Evolutionary conservation across 2,888 invertebrate species (phyloP), one percentile per base, ranked within the genome.

Genomic region (Eilema griseolum): DNA sequence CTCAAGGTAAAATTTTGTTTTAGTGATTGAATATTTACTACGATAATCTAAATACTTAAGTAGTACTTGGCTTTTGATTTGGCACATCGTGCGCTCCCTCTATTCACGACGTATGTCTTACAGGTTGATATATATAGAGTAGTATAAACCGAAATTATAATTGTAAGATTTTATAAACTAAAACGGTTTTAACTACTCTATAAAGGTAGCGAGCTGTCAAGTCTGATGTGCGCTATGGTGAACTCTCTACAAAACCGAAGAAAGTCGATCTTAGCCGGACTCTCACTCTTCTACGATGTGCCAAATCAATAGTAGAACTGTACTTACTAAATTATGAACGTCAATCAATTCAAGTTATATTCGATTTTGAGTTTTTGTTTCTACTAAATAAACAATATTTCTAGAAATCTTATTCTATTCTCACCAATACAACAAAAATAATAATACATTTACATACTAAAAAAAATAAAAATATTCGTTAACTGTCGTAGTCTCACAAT

Each of bases 401-500:
- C 74, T 66, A 71, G 65, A 33, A 28, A 68, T 76, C 65, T 61
- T 67, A 73, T 71, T 67, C 61, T 70, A 71, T 65, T 61, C 66
- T 69, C 63, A 41, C 24, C 59, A 59, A 68, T 63, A 63, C 26
- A 52, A 63, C 68, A 63, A 41, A 24, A 24, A 62, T 62, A 24
- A 16, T 62, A 8, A 56, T 20, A 46, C 14, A 46, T 20, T 20
- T 4, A 5, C 20, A 59, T 57, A 64, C 31, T 26, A 59, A 16
- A 37, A 41, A 41, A 16, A 68, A 63, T 56, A 57, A 62, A 68
- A 68, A 57, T 68, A 62, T n/a, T n/a, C 56, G 10, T 59, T 14
- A 57, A 31, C 56, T 68, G 37, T 62, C 37, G 57, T 67, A 56
- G 20, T 57, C 62, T 64, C 37, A 37, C 59, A 69, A 64, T 59